phyloP scores from a whole-genome alignment of 2,113 vertebrate species.

The Beaufortia kweichowensis region DNA sequence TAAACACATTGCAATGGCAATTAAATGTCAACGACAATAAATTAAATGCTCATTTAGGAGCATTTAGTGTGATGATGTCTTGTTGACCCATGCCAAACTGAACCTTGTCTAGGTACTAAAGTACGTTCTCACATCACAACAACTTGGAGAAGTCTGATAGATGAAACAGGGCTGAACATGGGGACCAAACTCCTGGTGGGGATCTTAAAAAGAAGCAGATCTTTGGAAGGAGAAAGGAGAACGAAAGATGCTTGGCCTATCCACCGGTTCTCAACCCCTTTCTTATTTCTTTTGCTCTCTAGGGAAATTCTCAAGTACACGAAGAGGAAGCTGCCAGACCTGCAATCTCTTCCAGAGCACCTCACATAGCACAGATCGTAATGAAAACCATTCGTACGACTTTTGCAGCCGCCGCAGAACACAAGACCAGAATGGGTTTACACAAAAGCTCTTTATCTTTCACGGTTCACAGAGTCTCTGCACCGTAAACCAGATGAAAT shows the following conservation, averaged over 20 bases:
- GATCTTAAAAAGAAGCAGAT: not conserved
- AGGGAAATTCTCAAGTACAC: slow-evolving; percentile 17
- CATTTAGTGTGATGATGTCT: no score
- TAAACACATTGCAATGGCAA: no score
- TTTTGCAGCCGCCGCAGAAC: not conserved
- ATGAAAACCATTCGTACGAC: slow-evolving; percentile 30
- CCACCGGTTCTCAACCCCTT: not conserved
- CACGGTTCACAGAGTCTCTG: not conserved
- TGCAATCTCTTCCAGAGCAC: slow-evolving; percentile 2
- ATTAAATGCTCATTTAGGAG: no score
- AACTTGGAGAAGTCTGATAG: no score
- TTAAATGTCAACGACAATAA: no score
- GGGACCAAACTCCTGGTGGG: not conserved
- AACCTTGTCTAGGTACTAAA: no score
- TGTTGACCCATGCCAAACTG: no score
- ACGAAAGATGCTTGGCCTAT: slow-evolving; percentile 10
- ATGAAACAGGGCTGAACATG: not conserved
- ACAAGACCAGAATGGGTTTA: not conserved
- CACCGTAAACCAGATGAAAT: slow-evolving; percentile 15
- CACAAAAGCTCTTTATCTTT: slow-evolving; percentile 29
- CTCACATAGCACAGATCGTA: slow-evolving; percentile 4
- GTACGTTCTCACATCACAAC: no score
- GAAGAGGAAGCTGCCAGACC: slow-evolving; percentile 21
- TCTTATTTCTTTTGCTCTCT: not conserved
- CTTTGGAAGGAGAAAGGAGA: not conserved